Base-by-base conservation (phyloP, 1,140 invertebrate species). In the Drosophila paulistorum region DNA sequence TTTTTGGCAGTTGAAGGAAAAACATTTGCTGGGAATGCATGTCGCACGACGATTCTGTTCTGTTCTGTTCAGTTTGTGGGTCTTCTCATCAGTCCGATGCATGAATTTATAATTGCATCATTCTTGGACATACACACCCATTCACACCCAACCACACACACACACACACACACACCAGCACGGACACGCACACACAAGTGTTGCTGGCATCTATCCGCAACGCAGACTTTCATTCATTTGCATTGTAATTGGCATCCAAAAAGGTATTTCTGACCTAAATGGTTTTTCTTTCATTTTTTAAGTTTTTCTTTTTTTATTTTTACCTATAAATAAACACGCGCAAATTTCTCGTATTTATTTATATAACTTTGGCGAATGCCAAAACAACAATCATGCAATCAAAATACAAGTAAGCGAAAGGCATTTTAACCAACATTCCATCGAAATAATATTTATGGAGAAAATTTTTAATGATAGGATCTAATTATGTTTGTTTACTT, bases 31-130 rank as follows among this genome's bases (percentile, higher is more conserved):
- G 69, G 77, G 71, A 79, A 79, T 80, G 67, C 78, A 68, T 75
- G 74, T 68, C 65, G 77, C 42, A 51, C 45, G 45, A 51, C 10
- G 45, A 51, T 23, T 69, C 70, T 72, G 77, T 67, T 62, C 67
- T 42, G 54, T 17, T 58, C 79, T 48, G 51, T 20, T 37, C 37
- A 13, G 23, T 30, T 7, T 20, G 4, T 26, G 45, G 72, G 54
- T 71, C 54, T 13, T 39, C 39, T 30, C 39, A 51, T 26, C 70
- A 54, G 71, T 10, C 71, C 39, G 17, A 11, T 59, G 71, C 69
- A 83, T 87, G 80, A 87, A 87, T 87, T 83, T 83, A 89, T 89
- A 87, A 87, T 87, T 87, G 83, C 70, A 83, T 83, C 80, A 89
- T 77, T 77, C 68, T 69, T 84, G 55, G 65, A 57, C 55, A 65